Percentiles rank a stretch among this genome's conserved stretches.
phyloP scores from a whole-genome alignment of 1,140 invertebrate species.

The Ditylenchus dipsaci region DNA sequence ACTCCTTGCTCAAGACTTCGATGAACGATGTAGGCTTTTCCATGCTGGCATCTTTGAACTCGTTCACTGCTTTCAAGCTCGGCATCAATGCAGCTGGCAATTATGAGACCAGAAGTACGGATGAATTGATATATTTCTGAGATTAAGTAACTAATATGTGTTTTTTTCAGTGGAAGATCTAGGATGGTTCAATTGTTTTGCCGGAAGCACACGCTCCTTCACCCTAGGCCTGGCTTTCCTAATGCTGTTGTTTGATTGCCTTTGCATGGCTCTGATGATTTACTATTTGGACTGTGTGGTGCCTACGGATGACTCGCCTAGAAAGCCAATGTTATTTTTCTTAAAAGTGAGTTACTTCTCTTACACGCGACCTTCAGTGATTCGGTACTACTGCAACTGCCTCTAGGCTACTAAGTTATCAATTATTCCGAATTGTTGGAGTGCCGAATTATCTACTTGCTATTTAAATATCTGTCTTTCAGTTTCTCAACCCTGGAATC shows the following conservation, averaged over 20 bases:
- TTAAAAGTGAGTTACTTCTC: no score
- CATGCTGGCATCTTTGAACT: constrained; percentile 34
- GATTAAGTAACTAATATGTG: background rate
- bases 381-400: no score
- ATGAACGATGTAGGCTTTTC: constrained; percentile 26
- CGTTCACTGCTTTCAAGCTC: constrained; percentile 36
- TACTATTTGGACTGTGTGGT: constrained; percentile 42
- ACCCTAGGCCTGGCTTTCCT: constrained; percentile 35
- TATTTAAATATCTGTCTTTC: background rate
- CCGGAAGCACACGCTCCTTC: constrained; percentile 18
- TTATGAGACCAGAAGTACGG: constrained; percentile 33
- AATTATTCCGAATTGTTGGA: no score
- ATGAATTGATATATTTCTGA: background rate
- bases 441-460: no score
- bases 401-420: no score
- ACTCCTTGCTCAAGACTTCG: constrained; percentile 21
- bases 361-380: no score
- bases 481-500: constrained; percentile 5
- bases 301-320: constrained; percentile 37
- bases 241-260: constrained; percentile 36
- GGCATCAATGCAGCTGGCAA: constrained; percentile 22
- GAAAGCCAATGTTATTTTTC: constrained; percentile 39
- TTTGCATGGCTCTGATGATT: constrained; percentile 28
- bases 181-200: constrained; percentile 36
- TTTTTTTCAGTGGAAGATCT: constrained; percentile 34